Conservation (phyloP, 2,797 vertebrate genomes). For the Odontamblyopus rebecca region DNA sequence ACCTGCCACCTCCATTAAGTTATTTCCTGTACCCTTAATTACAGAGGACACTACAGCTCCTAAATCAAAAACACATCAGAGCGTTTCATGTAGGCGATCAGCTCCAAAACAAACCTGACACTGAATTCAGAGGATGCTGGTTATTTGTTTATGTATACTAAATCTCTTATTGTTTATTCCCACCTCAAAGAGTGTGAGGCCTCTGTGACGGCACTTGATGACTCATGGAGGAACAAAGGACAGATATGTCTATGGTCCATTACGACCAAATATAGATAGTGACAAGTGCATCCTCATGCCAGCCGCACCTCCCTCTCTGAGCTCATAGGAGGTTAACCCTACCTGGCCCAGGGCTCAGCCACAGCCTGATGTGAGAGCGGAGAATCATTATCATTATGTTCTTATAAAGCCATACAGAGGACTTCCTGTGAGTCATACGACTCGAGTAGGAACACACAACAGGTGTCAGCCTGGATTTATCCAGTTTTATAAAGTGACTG, state of each 20-base stretch:
- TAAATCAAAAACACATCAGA: neutral
- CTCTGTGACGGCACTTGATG: slow-evolving; percentile 41
- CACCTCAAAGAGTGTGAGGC: slow-evolving; percentile 31
- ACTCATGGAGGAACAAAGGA: slow-evolving; percentile 51
- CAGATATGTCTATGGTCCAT: slow-evolving; percentile 35
- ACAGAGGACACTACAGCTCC: neutral
- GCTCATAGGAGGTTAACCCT: slow-evolving; percentile 27
- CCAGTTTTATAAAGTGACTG: neutral
- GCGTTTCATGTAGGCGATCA: neutral
- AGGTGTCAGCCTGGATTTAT: neutral
- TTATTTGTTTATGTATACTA: neutral
- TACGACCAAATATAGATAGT: slow-evolving; percentile 48
- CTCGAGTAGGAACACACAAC: neutral
- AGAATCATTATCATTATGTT: slow-evolving; percentile 17
- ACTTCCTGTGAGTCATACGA: slow-evolving; percentile 23
- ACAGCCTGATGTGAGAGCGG: slow-evolving; percentile 17
- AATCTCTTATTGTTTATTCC: slow-evolving; percentile 15
- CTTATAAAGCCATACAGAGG: slow-evolving; percentile 10
- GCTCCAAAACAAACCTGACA: neutral
- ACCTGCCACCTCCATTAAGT: too few species aligned
- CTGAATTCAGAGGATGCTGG: neutral
- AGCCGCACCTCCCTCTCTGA: slow-evolving; percentile 31
- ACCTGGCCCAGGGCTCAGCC: slow-evolving; percentile 18
- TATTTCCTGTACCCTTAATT: too few species aligned
- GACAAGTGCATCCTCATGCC: slow-evolving; percentile 47